Percentiles rank a stretch among this genome's conserved stretches.
Evolutionary conservation across 2,797 vertebrate species (phyloP).

Genomic region (Sebastes goodei): DNA sequence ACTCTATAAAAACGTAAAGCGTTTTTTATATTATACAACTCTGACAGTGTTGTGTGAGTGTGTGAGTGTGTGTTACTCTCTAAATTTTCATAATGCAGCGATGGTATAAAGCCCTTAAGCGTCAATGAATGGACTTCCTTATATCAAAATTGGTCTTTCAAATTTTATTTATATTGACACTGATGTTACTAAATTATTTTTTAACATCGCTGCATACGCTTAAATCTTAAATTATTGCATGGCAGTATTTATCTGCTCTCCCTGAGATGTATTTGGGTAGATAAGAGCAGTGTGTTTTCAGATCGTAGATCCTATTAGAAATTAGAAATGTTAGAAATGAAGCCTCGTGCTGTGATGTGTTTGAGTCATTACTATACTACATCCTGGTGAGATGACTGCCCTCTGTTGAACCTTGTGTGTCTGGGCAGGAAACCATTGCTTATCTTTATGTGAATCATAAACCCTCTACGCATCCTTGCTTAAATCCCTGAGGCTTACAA

Average conservation of each 20-base stretch:
- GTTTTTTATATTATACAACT: background rate
- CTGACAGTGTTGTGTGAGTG: background rate
- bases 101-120: background rate
- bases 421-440: constrained; percentile 62
- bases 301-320: constrained; percentile 23
- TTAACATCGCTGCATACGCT: constrained; percentile 41
- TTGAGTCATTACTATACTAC: constrained; percentile 17
- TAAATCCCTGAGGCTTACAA: constrained; percentile 62
- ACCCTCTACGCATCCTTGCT: constrained; percentile 64
- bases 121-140: background rate
- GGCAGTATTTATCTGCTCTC: constrained; percentile 49
- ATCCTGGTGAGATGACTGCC: constrained; percentile 28
- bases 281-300: constrained; percentile 14
- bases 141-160: background rate
- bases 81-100: background rate
- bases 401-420: constrained; percentile 49
- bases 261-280: constrained; percentile 9
- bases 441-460: constrained; percentile 64
- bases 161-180: background rate
- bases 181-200: background rate
- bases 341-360: constrained; percentile 11
- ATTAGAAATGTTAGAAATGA: constrained; percentile 19
- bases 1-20: background rate
- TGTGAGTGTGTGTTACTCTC: background rate
- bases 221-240: constrained; percentile 56